These are phyloP conservation scores for Drosophila micromelanica DNA, from an alignment of 1,140 invertebrate species.

Conservation along the genomic window DNA sequence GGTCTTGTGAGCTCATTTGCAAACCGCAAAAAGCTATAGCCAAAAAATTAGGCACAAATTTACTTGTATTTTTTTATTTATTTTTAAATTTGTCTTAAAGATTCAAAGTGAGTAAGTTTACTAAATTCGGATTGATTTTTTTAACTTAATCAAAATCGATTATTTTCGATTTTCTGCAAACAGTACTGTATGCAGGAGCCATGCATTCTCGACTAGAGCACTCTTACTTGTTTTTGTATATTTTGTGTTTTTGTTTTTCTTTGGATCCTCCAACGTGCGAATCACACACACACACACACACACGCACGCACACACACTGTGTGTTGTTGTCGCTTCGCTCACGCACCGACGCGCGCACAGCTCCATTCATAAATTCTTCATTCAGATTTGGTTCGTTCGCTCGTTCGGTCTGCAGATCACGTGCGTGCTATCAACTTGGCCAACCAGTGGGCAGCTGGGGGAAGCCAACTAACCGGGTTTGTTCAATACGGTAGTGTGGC, in stretches of 20 bases:
- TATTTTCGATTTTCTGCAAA: too few species aligned
- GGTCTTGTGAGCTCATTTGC: too few species aligned
- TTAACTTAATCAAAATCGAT: too few species aligned
- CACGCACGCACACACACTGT: conserved; percentile 6
- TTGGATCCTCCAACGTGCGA: conserved; percentile 34
- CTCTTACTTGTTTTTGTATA: neutral
- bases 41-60: too few species aligned
- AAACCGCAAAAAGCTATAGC: too few species aligned
- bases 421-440: conserved; percentile 68
- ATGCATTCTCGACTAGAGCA: neutral
- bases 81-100: too few species aligned
- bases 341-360: conserved; percentile 34
- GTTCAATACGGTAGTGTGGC: too few species aligned
- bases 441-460: conserved; percentile 41
- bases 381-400: conserved; percentile 59
- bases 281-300: conserved; percentile 8
- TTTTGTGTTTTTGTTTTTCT: neutral
- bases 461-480: conserved; percentile 17
- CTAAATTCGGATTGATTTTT: too few species aligned
- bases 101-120: too few species aligned
- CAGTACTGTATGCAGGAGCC: neutral
- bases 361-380: conserved; percentile 80
- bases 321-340: conserved; percentile 34
- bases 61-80: too few species aligned
- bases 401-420: conserved; percentile 70